Conservation (phyloP, 2,797 vertebrate species). For the Halcyon smyrnensis region DNA sequence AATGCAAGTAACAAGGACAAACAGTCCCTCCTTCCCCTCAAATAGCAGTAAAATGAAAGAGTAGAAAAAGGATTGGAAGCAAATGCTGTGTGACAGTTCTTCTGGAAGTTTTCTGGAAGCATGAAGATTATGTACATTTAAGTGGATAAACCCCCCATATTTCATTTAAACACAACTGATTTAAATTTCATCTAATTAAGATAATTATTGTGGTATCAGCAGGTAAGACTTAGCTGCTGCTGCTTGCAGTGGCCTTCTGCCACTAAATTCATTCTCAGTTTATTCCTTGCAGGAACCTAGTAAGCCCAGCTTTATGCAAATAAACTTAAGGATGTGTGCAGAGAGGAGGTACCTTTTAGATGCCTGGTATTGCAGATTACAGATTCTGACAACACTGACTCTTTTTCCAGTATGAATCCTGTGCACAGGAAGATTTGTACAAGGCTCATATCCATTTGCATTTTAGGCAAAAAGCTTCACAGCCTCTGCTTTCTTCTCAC, state of each 20-base stretch:
- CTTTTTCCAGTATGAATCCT: background rate
- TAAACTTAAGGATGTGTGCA: background rate
- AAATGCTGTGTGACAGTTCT: background rate
- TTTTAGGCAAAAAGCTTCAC: background rate
- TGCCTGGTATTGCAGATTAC: background rate
- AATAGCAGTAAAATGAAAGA: background rate
- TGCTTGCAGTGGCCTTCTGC: background rate
- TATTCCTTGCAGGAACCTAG: background rate
- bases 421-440: background rate
- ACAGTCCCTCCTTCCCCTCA: background rate
- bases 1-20: background rate
- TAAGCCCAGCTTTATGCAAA: background rate
- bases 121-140: background rate
- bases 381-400: background rate
- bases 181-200: background rate
- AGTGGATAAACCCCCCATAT: background rate
- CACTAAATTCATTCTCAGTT: background rate
- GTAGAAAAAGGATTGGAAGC: background rate
- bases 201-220: background rate
- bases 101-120: conserved; percentile 5
- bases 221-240: background rate
- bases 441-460: background rate
- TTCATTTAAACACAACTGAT: background rate
- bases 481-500: background rate
- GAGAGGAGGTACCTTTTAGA: background rate